phyloP scores from a whole-genome alignment of 2,888 invertebrate species.

The Cheiracanthium punctorium region DNA sequence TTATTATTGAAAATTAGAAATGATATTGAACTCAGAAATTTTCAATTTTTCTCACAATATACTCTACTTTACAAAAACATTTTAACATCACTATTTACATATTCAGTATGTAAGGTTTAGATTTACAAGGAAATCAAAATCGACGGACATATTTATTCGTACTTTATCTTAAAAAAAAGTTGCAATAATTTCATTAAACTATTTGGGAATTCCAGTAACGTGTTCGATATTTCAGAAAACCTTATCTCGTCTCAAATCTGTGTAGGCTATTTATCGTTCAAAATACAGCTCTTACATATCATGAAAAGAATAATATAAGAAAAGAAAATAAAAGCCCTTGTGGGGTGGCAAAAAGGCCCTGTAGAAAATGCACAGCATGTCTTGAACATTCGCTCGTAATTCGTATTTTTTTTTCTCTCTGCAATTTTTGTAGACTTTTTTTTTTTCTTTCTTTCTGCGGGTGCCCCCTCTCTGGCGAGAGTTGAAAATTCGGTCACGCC shows the following conservation, averaged over 20 bases:
- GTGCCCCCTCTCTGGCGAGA: not conserved
- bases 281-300: not conserved
- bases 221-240: not conserved
- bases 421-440: not conserved
- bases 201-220: no score
- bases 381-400: conserved; percentile 21
- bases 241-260: not conserved
- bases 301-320: not conserved
- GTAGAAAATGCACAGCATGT: conserved; percentile 12
- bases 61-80: no score
- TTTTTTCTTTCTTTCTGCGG: conserved; percentile 14
- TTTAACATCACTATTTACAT: no score
- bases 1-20: no score
- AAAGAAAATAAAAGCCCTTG: not conserved
- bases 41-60: no score
- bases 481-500: conserved; percentile 41
- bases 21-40: no score
- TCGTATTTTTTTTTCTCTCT: not conserved
- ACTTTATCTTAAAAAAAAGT: no score
- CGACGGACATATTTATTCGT: no score
- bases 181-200: no score
- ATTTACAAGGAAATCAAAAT: no score
- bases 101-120: no score
- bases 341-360: conserved; percentile 8
- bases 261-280: not conserved